Base-by-base conservation (phyloP, 2,113 vertebrate genomes). In the Anser cygnoides region DNA sequence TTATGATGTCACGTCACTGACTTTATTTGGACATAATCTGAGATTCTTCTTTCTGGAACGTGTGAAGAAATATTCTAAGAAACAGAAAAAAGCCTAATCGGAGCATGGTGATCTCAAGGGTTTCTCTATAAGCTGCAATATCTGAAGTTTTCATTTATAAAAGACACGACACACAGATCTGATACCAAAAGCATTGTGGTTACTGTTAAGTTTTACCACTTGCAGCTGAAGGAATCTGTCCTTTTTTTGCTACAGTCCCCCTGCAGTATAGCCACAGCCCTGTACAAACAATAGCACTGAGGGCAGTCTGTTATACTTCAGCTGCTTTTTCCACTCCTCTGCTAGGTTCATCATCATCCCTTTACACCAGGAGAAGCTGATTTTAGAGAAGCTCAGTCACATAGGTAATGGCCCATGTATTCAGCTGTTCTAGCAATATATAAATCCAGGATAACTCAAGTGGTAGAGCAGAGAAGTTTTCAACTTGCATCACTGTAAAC, bases 361-460 rank as follows among this genome's bases (percentile, higher is more conserved):
- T 68, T 84, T 78, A 75, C 35, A 52, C 54, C 52, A 46, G 22
- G 46, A 63, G 1, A 2, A 87, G 54, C 3, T 52, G 50, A 41
- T 55, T 90, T 71, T 37, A 67, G 65, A 78, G 52, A 37, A 88
- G 43, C 44, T 59, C 74, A 74, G 63, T 90, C 82, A 83, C 41
- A 57, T 4, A 67, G 65, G 68, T 37, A 90, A 84, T 75, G 72
- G 72, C 16, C 82, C 72, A 55, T 73, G 74, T 3, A 81, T 65
- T 70, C 33, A 86, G 59, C 43, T 26, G 29, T 77, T 92, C 57
- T 65, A 89, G n/a, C 65, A 35, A 54, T 71, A 62, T 31, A 68
- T 81, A 94, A 94, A 94, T 84, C 46, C 52, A 54, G 67, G 91
- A 39, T 49, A 93, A 77, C 43, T 77, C 41, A 39, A 54, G 43